These are phyloP conservation scores for Resseliella maxima DNA, from an alignment of 2,888 invertebrate genomes.

Conservation along the genomic window DNA sequence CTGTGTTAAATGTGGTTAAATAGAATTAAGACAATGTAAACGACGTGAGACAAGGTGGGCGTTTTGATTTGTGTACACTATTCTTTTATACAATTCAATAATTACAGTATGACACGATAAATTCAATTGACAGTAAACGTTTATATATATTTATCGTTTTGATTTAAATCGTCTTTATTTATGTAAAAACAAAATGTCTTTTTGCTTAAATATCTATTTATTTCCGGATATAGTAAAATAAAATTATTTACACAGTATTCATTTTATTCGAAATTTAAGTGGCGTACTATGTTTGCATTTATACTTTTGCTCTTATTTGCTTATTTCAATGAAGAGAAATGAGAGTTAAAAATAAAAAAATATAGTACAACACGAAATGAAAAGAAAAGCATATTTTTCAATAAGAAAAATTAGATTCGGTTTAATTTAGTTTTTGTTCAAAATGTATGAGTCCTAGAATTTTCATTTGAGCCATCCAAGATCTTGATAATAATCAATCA, in stretches of 20 bases:
- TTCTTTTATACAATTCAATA: too few species aligned
- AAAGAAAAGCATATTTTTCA: neutral
- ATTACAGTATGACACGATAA: too few species aligned
- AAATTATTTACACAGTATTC: conserved; percentile 5
- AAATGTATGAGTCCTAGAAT: neutral
- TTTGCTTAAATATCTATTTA: neutral
- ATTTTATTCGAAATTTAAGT: neutral
- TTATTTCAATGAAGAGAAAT: neutral
- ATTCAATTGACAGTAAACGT: too few species aligned
- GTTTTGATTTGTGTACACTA: too few species aligned
- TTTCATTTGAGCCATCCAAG: neutral
- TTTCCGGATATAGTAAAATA: conserved; percentile 20
- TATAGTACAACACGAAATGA: neutral
- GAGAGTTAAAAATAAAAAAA: neutral
- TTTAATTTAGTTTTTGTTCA: neutral
- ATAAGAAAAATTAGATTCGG: neutral
- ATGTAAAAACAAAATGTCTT: neutral
- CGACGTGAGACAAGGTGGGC: too few species aligned
- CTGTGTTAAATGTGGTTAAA: too few species aligned
- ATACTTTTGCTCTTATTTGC: neutral
- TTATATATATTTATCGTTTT: too few species aligned
- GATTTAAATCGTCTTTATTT: too few species aligned
- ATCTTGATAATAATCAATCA: neutral
- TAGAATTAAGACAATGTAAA: too few species aligned
- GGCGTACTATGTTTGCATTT: neutral